Evolutionary conservation across 2,888 invertebrate genomes (phyloP), one percentile per base, ranked within the genome.

Genomic region (Philonicus albiceps): DNA sequence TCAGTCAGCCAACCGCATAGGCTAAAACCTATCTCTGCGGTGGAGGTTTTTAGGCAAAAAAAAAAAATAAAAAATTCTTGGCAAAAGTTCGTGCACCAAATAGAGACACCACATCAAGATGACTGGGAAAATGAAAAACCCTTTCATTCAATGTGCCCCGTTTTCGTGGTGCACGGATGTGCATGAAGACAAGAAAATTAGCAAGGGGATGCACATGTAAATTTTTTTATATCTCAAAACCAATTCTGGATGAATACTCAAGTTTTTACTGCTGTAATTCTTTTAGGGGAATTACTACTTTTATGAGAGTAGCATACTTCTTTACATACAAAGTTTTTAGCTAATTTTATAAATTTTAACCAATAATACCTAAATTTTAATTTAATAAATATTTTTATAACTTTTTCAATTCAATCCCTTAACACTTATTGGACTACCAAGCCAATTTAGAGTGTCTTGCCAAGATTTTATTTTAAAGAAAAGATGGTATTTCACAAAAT

Each of bases 1-100:
- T 80, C 80, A 80, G 80, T 80, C 80, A 80, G 80, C 49, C 80
- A 80, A 80, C 80, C 80, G 80, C 80, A 80, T 80, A 80, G 27
- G 80, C 40, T 80, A 49, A 22, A 80, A 49, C 80, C 80, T 80
- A 16, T 53, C 80, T 53, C 64, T 22, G 64, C 64, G 80, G 49
- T 5, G 80, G n/a, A 34, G 31, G 43, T 49, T 80, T 80, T 80
- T 53, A n/a, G 49, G 75, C 75, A 80, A 80, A 76, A 80, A 80
- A n/a, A n/a, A n/a, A n/a, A n/a, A n/a, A n/a, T n/a, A n/a, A n/a
- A n/a, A 80, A 30, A 37, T 49, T 80, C 80, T 80, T 80, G 80
- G 80, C 80, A 80, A 27, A 40, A 53, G 80, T 22, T 76, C 40
- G 76, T 76, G 40, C 64, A 37, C n/a, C 76, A 76, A 31, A 76